Evolutionary conservation across 1,140 invertebrate species (phyloP), one percentile per base, ranked within the genome.

Genomic region (Sycophaga agraensis): DNA sequence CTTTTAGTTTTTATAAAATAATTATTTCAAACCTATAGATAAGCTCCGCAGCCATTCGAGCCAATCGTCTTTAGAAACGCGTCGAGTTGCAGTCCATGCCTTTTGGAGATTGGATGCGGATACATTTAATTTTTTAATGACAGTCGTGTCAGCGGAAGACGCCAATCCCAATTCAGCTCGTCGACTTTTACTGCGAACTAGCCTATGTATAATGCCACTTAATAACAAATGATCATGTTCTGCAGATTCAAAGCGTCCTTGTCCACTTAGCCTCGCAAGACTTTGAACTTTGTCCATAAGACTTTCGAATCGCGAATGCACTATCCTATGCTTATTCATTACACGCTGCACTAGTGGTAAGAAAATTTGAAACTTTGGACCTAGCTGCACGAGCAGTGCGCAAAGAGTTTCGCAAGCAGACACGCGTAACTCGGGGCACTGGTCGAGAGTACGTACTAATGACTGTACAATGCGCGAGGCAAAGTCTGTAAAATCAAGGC

Each of bases 51-150:
- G 75, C 97, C 97, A 99, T 80, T 99, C 96, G 7, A 98, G 82
- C 97, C 97, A 99, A 78, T 99, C 97, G 68, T 99, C 97, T 77
- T 97, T 97, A 5, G 93, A 96, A 0, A 96, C 93, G 58, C 93
- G 84, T 50, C 92, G 85, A 6, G 89, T 91, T 0, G 92, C 92
- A n/a, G 89, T 90, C 92, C 94, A 96, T 0, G 93, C 92, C 71
- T 91, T 86, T 73, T 94, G 90, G 9, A 98, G 77, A 75, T 93
- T 94, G 2, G 86, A 84, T 7, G 90, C 88, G 9, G 90, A 91
- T 1, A 96, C 91, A 68, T 89, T 89, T n/a, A 96, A 79, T 70
- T 86, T 86, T 73, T 90, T 90, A 46, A 89, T 91, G 2, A 88
- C 87, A 1, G 86, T 86, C 31, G 84, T 87, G 65, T 91, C 91